Evolutionary conservation across 1,140 invertebrate genomes (phyloP), one percentile per base, ranked within the genome.

Genomic region (Drosophila willistoni): DNA sequence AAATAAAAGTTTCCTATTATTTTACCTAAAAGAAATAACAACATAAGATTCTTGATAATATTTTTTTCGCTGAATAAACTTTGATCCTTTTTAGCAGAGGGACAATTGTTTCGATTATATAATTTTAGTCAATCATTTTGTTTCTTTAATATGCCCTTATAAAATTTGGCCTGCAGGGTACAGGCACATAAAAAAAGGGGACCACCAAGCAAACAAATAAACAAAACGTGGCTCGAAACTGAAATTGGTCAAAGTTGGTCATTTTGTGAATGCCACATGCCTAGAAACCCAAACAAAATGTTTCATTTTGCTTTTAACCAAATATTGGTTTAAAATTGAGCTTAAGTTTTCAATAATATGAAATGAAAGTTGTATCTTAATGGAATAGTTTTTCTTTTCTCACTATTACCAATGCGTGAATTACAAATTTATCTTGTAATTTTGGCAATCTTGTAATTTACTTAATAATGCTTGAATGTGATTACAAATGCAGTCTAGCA

Each of bases 191-290:
- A 73, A 79, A 55, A 54, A 67, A 67, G 67, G 59, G 66, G 47
- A 63, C 42, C 44, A 70, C 10, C 54, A 75, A 70, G 64, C 73
- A 75, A 79, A 71, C 73, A 77, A 83, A 83, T 81, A 72, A 73
- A 79, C 71, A 77, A 62, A 66, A 79, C 73, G 81, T 77, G 81
- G 80, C 62, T 75, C 68, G 47, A 54, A 73, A 55, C 51, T 70
- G 34, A 36, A 89, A 59, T 36, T 59, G 56, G 33, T 59, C 17
- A 13, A 22, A 47, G 29, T 34, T 14, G 29, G 33, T 3, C 55
- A 57, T 34, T 89, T 89, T 71, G 80, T 71, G 78, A 89, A 89
- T 89, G 84, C 84, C 80, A 89, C 78, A 89, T 83, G 78, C 80
- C 80, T 89, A 73, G 6, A 69, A 81, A 57, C 42, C 55, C 76